Evolutionary conservation across 1,140 invertebrate species (phyloP), one percentile per base, ranked within the genome.

Genomic region (Steinernema khuongi): DNA sequence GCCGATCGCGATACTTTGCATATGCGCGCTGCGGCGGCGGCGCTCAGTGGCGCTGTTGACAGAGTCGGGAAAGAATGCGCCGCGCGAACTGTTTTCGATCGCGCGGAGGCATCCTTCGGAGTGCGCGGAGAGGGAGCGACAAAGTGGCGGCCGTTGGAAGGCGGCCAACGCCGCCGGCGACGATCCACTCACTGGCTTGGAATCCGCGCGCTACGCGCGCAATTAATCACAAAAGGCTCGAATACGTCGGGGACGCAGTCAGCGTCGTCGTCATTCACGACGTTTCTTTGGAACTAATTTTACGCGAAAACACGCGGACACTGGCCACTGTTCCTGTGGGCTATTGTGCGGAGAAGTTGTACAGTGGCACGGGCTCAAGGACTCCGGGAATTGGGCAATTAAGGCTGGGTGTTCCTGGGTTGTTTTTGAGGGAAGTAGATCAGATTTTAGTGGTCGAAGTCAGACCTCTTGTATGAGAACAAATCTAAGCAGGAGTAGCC

Each of bases 1-100:
- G 36, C 36, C 19, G 50, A 60, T 60, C n/a, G n/a, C n/a, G 50
- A 60, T 60, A 60, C 50, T 60, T 60, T 60, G 50, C 50, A 60
- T 60, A 60, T 60, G 50, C 50, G 50, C 50, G 50, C 14, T 14
- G 36, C 36, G 36, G n/a, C 36, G 36, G 36, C 36, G 36, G 14
- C 19, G 50, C n/a, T 60, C 14, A n/a, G 50, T 60, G 50, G 50
- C 50, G 50, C 50, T 60, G 50, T 60, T 60, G 50, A 60, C 50
- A 26, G 26, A 2, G 36, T 11, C n/a, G 36, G 36, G n/a, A n/a
- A 41, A n/a, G 36, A 41, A 41, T 41, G 36, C n/a, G 36, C 36
- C 7, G 7, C 36, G 36, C 7, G 36, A 41, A 41, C 36, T 41
- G 36, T 41, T 41, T 41, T 41, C 36, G 36, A 41, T 41, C 36